Evolutionary conservation across 1,140 invertebrate genomes (phyloP), one percentile per base, ranked within the genome.

Genomic region (Medauroidea extradentata): DNA sequence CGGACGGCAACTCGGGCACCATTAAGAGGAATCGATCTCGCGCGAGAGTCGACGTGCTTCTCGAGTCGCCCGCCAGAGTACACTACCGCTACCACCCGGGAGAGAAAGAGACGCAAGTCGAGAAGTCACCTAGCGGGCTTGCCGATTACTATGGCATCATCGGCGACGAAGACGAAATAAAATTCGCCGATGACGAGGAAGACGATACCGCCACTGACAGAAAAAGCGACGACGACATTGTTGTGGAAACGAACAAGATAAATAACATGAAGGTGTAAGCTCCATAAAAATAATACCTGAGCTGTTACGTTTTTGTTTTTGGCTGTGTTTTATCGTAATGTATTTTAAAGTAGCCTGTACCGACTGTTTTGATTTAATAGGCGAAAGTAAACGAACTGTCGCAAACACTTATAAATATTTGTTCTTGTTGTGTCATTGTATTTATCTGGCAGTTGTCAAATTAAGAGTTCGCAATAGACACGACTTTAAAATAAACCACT

Each of bases 181-280:
- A 75, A 64, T 81, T 78, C 61, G 79, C 72, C 3, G 79, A 80
- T 39, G 78, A 78, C 4, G 76, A 78, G 13, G 79, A 80, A 19
- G 77, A 78, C 3, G 75, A 76, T 13, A 72, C 75, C 43, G 59
- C 72, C 5, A 73, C 74, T 63, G 73, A 73, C 66, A 59, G 69
- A 58, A 69, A 49, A n/a, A 24, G 16, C 23, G 53, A 23, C 13
- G 8, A 38, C 13, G 41, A 8, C 19, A 24, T 16, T 14, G n/a
- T 55, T 7, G 23, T 25, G 19, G 14, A 29, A 34, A 19, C 49
- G 13, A 19, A 51, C 9, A 51, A 51, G 29, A 34, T 34, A 34
- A 34, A 34, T 34, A 34, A 34, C 11, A 34, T 34, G 29, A 34
- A 34, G 11, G 29, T 34, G 29, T 34, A 11, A 34, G 4, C 4